phyloP scores from a whole-genome alignment of 2,113 vertebrate species.

The Anas platyrhynchos region DNA sequence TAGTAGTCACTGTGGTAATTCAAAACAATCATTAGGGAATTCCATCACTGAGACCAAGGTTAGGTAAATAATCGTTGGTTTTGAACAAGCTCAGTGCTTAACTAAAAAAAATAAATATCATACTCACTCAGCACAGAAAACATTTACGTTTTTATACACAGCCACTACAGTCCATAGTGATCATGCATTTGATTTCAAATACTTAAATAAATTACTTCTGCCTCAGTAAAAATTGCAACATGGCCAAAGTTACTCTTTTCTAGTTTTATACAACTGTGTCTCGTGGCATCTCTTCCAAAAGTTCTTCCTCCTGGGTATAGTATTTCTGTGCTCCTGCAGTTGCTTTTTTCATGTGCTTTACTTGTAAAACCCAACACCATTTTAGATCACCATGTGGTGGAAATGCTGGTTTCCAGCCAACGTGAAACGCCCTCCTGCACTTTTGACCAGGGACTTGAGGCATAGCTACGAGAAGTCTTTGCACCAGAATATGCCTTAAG shows the following conservation, averaged over 20 bases:
- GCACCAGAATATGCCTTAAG: background rate
- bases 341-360: background rate
- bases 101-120: background rate
- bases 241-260: background rate
- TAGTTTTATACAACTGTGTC: background rate
- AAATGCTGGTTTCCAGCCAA: background rate
- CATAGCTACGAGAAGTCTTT: background rate
- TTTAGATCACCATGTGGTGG: background rate
- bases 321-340: background rate
- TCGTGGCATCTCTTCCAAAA: background rate
- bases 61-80: background rate
- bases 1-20: background rate
- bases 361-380: background rate
- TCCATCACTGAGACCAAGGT: background rate
- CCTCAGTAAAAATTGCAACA: background rate
- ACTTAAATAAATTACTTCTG: background rate
- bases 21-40: background rate
- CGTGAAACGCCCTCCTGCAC: background rate
- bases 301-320: background rate
- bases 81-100: background rate
- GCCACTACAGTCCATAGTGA: background rate
- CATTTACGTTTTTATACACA: background rate
- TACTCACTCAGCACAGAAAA: background rate
- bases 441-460: background rate
- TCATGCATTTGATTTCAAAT: background rate